Base-by-base conservation (phyloP, 2,797 vertebrate genomes). In the Paguma larvata region DNA sequence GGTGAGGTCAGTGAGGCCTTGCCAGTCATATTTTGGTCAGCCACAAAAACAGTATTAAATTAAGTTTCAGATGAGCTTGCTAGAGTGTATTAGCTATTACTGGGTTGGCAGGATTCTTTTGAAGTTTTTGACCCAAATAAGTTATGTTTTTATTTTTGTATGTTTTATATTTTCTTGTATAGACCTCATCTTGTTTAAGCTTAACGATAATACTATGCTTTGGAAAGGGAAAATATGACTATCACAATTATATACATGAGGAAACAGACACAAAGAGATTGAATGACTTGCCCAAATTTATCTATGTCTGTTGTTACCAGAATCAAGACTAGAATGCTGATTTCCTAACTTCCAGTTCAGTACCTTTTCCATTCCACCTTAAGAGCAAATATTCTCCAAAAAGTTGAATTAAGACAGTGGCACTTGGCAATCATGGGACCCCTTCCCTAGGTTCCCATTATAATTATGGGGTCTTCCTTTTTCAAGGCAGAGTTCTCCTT, bases 121-220 rank as follows among this genome's bases (percentile, higher is more conserved):
- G 48, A 88, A 77, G 21, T 48, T 78, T 88, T 92, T 84, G 15
- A 82, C n/a, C 38, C 65, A 67, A 73, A 67, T 67, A 82, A 67
- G 25, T 82, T 56, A 70, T 83, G 46, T 67, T 67, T 88, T 79
- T 70, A 77, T 77, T 77, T 77, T 63, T 46, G 41, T 51, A 59
- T 19, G 46, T 82, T 46, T 84, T n/a, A 12, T 44, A n/a, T n/a
- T 83, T 46, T 21, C 44, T 78, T 91, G 16, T 80, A 44, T 56
- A 79, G 44, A 70, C 44, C 13, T 21, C 56, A 41, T 85, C 53
- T 72, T 89, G 85, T 79, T 89, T 84, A 85, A 89, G 51, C 21
- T 85, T 95, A 65, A 72, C 34, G 79, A 44, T 79, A 68, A 78
- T 46, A 82, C 72, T 79, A 51, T 62, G 51, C 34, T 89, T 89